Conservation (phyloP, 2,888 invertebrate genomes). For the Buathra laborator region DNA sequence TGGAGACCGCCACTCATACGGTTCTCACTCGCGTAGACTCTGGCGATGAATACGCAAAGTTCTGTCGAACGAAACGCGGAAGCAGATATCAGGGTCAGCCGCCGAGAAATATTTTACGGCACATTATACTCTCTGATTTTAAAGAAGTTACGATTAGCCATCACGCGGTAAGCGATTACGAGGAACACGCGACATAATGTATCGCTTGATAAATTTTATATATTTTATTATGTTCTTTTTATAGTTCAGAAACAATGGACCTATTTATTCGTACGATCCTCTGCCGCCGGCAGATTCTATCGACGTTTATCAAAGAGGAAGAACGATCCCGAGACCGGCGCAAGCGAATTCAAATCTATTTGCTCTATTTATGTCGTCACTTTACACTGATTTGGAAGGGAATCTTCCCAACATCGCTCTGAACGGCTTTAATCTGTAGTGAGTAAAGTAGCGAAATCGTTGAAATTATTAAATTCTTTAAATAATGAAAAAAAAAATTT, state of each 20-base stretch:
- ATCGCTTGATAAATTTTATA: not conserved
- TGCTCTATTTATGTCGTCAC: constrained; percentile 88
- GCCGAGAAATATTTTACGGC: constrained; percentile 89
- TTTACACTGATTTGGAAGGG: constrained; percentile 89
- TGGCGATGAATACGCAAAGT: constrained; percentile 88
- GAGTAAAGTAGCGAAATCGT: constrained; percentile 60
- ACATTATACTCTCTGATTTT: constrained; percentile 90
- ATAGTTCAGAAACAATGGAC: constrained; percentile 86
- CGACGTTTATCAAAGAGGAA: constrained; percentile 89
- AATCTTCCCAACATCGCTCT: constrained; percentile 67
- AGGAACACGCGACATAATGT: too few relatives aligned
- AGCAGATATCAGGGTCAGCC: constrained; percentile 88
- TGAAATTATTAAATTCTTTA: not conserved
- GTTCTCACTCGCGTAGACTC: constrained; percentile 89
- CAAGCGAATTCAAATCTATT: constrained; percentile 80
- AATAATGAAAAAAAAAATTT: not conserved
- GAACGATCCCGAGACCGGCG: constrained; percentile 76
- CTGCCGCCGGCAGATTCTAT: constrained; percentile 92
- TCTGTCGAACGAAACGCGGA: constrained; percentile 88
- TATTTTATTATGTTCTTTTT: constrained; percentile 76
- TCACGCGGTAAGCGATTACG: constrained; percentile 86
- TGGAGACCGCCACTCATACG: constrained; percentile 90
- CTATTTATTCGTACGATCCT: constrained; percentile 92
- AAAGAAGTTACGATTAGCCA: constrained; percentile 88
- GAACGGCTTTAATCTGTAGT: constrained; percentile 74